These are phyloP conservation scores for Chelon auratus DNA, from an alignment of 2,797 vertebrate genomes.

Conservation along the genomic window DNA sequence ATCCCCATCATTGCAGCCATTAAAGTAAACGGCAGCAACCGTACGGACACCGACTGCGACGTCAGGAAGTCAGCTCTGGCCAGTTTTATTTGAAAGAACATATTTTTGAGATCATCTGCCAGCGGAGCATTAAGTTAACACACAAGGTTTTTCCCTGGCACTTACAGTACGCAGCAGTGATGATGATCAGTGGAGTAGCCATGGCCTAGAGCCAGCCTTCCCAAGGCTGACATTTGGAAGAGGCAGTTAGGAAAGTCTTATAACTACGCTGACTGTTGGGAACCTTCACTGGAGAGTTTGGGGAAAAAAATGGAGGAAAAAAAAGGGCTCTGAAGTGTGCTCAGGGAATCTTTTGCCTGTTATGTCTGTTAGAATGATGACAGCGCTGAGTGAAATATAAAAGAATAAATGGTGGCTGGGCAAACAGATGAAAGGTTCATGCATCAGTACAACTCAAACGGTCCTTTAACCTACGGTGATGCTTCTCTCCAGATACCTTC, in stretches of 20 bases:
- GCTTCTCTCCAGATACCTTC: constrained; percentile 43
- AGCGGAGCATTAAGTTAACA: constrained; percentile 49
- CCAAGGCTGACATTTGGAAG: constrained; percentile 64
- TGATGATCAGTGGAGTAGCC: constrained; percentile 60
- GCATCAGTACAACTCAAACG: constrained; percentile 33
- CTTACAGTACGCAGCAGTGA: constrained; percentile 21
- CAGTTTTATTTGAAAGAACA: constrained; percentile 20
- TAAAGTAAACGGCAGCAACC: not conserved
- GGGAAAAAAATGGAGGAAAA: constrained; percentile 32
- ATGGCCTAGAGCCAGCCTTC: constrained; percentile 57
- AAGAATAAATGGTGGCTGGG: constrained; percentile 55
- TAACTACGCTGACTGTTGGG: constrained; percentile 68
- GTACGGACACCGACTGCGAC: not conserved
- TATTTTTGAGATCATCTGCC: constrained; percentile 34
- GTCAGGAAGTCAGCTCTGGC: constrained; percentile 23
- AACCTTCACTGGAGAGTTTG: constrained; percentile 64
- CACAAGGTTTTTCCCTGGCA: constrained; percentile 55
- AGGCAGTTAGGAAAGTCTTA: constrained; percentile 54
- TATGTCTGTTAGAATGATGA: constrained; percentile 77
- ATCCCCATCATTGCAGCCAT: constrained; percentile 15
- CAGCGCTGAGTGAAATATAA: constrained; percentile 60
- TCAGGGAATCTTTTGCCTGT: constrained; percentile 58
- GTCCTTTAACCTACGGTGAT: constrained; percentile 27
- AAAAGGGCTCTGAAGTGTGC: constrained; percentile 48
- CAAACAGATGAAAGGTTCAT: constrained; percentile 60